Conservation (phyloP, 2,797 vertebrate genomes). For the Mastacembelus armatus region DNA sequence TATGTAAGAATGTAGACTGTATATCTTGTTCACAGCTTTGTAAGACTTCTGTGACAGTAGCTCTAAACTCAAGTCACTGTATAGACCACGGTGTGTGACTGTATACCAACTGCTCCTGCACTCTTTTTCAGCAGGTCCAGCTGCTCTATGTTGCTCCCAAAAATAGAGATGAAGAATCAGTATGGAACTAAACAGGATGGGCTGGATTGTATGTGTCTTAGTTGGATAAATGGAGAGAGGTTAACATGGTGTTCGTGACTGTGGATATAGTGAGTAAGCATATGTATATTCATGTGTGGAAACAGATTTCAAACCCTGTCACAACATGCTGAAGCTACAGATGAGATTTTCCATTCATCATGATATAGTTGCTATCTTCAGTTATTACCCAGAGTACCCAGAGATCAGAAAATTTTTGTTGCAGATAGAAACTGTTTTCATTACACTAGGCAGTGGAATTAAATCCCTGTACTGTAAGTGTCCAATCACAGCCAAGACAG, state of each 20-base stretch:
- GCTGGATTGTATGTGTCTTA: constrained; percentile 31
- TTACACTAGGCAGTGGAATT: constrained; percentile 1
- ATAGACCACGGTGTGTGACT: constrained; percentile 19
- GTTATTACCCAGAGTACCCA: constrained; percentile 9
- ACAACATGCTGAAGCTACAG: constrained; percentile 10
- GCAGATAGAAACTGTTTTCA: constrained; percentile 24
- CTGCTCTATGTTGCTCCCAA: constrained; percentile 67
- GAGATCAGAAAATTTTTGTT: constrained; percentile 4
- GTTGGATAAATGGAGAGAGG: constrained; percentile 48
- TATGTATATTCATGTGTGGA: constrained; percentile 47
- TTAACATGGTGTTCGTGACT: constrained; percentile 62
- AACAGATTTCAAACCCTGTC: constrained; percentile 29
- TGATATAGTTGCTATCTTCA: constrained; percentile 3
- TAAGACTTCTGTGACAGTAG: constrained; percentile 12
- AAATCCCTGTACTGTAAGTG: constrained; percentile 42
- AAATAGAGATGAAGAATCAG: constrained; percentile 78
- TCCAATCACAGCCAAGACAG: constrained; percentile 31
- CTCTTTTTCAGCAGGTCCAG: constrained; percentile 64
- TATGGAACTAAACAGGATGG: constrained; percentile 63
- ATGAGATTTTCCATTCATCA: constrained; percentile 22
- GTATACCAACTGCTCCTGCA: constrained; percentile 24
- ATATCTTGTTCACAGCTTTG: constrained; percentile 1
- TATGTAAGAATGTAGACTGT: no score
- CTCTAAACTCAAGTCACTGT: constrained; percentile 29
- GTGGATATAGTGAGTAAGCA: constrained; percentile 47